Percentiles rank a stretch among this genome's conserved stretches.
Evolutionary conservation across 2,888 invertebrate genomes (phyloP).

Genomic region (Stomorhina lunata): DNA sequence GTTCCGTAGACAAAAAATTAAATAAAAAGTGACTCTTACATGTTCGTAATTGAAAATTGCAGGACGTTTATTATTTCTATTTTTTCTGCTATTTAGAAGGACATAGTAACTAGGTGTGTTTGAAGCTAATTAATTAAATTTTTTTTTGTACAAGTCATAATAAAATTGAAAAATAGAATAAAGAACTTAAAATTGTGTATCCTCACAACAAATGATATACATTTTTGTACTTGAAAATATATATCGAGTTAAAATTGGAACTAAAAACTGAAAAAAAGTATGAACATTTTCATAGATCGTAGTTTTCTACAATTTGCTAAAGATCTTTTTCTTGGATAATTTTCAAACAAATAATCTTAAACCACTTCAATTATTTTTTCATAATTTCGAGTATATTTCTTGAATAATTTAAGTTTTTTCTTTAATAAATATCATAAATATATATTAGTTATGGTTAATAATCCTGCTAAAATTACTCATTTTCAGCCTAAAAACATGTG

Average conservation of each 20-base stretch:
- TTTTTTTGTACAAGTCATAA: background rate
- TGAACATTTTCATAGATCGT: too few species aligned
- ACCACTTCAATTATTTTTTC: background rate
- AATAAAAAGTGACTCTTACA: background rate
- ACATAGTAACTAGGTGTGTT: slow-evolving; percentile 56
- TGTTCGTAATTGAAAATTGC: slow-evolving; percentile 43
- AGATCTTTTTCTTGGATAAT: background rate
- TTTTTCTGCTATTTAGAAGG: background rate
- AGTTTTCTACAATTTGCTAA: background rate
- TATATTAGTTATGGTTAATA: slow-evolving; percentile 61
- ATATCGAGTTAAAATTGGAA: too few species aligned
- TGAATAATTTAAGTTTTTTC: background rate
- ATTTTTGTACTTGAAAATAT: too few species aligned
- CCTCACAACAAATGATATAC: too few species aligned
- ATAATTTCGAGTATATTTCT: background rate
- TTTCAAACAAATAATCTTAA: background rate
- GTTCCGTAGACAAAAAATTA: slow-evolving; percentile 2
- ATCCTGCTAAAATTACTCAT: slow-evolving; percentile 47
- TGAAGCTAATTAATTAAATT: slow-evolving; percentile 56
- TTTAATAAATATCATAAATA: slow-evolving; percentile 60
- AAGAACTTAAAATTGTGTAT: too few species aligned
- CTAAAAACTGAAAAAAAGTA: too few species aligned
- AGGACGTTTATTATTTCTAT: slow-evolving; percentile 25
- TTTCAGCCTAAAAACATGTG: slow-evolving; percentile 16
- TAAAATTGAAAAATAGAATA: slow-evolving; percentile 8